Percentiles rank a stretch among this genome's conserved stretches.
Evolutionary conservation across 2,113 vertebrate species (phyloP).

Genomic region (Rhizomys pruinosus): DNA sequence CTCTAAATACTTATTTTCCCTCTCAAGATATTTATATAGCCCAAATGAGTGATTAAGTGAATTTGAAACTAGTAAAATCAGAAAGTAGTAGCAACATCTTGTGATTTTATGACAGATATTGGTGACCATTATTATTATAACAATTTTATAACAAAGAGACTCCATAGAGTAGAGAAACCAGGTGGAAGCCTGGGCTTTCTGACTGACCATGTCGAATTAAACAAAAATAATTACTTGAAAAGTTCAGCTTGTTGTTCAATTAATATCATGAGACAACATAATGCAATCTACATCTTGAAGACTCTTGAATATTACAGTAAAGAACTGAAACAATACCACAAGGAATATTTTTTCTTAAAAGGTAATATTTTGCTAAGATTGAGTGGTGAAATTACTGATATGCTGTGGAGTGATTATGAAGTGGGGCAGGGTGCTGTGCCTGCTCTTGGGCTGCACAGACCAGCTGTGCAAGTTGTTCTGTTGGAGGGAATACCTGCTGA

Average conservation of each 20-base stretch:
- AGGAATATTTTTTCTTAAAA: constrained; percentile 34
- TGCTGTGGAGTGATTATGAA: constrained; percentile 85
- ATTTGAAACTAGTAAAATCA: constrained; percentile 5
- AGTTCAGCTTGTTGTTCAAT: constrained; percentile 8
- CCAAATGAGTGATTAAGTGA: background rate
- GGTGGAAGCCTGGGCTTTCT: background rate
- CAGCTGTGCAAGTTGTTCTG: constrained; percentile 86
- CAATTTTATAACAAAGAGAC: background rate
- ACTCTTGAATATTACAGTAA: background rate
- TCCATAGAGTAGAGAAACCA: background rate
- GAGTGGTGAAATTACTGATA: constrained; percentile 77
- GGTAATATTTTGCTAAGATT: constrained; percentile 57
- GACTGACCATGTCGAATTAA: background rate
- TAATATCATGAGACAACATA: background rate
- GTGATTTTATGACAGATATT: background rate
- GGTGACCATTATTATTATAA: background rate
- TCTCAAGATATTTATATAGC: background rate
- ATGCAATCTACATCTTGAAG: background rate
- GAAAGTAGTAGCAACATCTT: background rate
- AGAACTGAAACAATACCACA: constrained; percentile 64
- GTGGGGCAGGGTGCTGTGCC: constrained; percentile 85
- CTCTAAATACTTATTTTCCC: background rate
- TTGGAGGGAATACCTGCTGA: constrained; percentile 84
- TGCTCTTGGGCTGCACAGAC: constrained; percentile 83
- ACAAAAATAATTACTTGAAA: constrained; percentile 25